Evolutionary conservation across 2,888 invertebrate species (phyloP).

Genomic region (Argyresthia albistria): DNA sequence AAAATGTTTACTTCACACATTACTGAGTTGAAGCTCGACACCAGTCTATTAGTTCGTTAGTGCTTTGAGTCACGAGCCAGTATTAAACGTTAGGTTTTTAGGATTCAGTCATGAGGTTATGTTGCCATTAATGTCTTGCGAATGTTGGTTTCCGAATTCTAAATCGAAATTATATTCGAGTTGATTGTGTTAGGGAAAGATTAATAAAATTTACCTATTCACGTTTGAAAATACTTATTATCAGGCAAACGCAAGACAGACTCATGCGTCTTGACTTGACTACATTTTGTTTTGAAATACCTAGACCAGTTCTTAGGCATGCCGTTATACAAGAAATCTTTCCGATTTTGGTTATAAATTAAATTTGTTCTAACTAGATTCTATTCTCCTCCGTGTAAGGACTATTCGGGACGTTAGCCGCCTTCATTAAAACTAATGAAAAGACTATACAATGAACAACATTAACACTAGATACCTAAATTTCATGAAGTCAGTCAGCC

Average conservation of each 20-base stretch:
- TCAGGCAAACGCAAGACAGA: too few species aligned
- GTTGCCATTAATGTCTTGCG: too few species aligned
- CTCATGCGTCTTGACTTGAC: neutral
- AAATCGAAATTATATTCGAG: too few species aligned
- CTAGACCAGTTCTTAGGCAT: slow-evolving; percentile 23
- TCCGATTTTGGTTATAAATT: neutral
- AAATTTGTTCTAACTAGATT: slow-evolving; percentile 4
- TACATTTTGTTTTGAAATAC: neutral
- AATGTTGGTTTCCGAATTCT: too few species aligned
- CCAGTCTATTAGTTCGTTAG: slow-evolving; percentile 55
- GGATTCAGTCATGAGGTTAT: too few species aligned
- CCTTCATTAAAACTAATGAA: neutral
- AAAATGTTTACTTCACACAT: slow-evolving; percentile 60
- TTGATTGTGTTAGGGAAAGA: too few species aligned
- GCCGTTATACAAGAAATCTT: slow-evolving; percentile 30
- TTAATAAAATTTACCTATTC: too few species aligned
- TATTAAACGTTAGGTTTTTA: too few species aligned
- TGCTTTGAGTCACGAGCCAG: slow-evolving; percentile 26
- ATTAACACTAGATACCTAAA: neutral
- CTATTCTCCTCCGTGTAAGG: neutral
- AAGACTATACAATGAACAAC: neutral
- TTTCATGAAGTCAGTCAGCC: too few species aligned
- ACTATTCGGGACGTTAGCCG: slow-evolving; percentile 5
- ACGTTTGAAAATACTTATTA: too few species aligned
- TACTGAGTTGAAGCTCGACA: slow-evolving; percentile 38